These are phyloP conservation scores for Orthonychiurus folsomi DNA, from an alignment of 2,888 invertebrate genomes.

Conservation along the genomic window DNA sequence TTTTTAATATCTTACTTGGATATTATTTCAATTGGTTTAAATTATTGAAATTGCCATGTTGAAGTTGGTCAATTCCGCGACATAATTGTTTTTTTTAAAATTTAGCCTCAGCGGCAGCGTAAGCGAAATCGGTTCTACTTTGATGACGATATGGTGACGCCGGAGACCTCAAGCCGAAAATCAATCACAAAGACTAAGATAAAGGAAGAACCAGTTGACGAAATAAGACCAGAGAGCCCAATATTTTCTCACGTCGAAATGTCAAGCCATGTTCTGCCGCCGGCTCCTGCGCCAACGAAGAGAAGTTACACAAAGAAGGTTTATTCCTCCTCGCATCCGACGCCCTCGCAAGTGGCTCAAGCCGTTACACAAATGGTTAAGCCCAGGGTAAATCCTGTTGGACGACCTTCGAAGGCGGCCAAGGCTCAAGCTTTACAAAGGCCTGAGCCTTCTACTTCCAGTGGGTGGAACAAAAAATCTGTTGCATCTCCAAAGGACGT, in stretches of 20 bases:
- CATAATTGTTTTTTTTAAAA: too few species aligned
- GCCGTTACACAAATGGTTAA: conserved; percentile 5
- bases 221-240: not conserved
- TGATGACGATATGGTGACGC: conserved; percentile 73
- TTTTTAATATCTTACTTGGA: too few species aligned
- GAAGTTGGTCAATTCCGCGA: too few species aligned
- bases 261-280: too few species aligned
- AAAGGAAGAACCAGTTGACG: conserved; percentile 5
- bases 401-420: too few species aligned
- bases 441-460: too few species aligned
- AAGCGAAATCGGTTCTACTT: conserved; percentile 82
- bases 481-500: too few species aligned
- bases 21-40: not conserved
- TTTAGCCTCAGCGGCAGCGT: conserved; percentile 67
- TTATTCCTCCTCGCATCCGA: conserved; percentile 42
- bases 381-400: not conserved
- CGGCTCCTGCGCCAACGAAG: conserved; percentile 10
- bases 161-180: conserved; percentile 53
- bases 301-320: conserved; percentile 43
- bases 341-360: conserved; percentile 12
- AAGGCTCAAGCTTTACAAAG: too few species aligned
- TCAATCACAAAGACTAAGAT: conserved; percentile 9
- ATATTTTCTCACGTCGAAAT: too few species aligned
- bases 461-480: too few species aligned
- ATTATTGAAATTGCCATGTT: too few species aligned